phyloP scores from a whole-genome alignment of 1,140 invertebrate genomes.

The Tachypleus tridentatus region DNA sequence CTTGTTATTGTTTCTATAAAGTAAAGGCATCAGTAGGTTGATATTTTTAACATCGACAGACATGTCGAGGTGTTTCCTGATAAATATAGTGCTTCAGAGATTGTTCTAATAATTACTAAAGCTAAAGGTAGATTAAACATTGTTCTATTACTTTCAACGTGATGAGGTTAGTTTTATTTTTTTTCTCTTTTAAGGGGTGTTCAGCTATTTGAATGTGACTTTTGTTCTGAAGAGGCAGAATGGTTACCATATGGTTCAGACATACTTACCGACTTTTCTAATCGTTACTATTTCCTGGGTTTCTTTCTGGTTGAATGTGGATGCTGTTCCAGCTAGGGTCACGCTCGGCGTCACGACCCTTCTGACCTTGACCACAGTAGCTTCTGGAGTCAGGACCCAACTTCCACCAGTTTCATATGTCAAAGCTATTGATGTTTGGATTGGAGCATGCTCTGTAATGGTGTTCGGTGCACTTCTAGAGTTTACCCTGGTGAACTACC shows the following conservation, averaged over 20 bases:
- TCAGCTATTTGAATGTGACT: constrained; percentile 23
- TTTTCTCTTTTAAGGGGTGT: constrained; percentile 13
- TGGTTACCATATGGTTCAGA: constrained; percentile 79
- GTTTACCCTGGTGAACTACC: constrained; percentile 32
- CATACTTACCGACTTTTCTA: constrained; percentile 75
- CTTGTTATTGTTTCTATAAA: too few species aligned
- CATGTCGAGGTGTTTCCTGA: too few species aligned
- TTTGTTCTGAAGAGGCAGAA: constrained; percentile 23
- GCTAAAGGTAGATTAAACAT: too few species aligned
- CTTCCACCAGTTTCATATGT: constrained; percentile 31
- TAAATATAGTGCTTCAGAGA: too few species aligned
- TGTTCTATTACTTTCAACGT: too few species aligned
- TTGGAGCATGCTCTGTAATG: constrained; percentile 31
- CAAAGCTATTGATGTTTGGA: constrained; percentile 33
- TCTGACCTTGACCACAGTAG: constrained; percentile 29
- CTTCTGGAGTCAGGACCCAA: constrained; percentile 27
- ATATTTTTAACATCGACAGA: too few species aligned
- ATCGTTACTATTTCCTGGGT: constrained; percentile 81
- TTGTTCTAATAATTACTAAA: too few species aligned
- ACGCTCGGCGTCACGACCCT: constrained; percentile 32
- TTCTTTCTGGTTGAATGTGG: constrained; percentile 77
- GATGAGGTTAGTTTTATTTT: neutral
- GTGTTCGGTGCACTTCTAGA: constrained; percentile 33
- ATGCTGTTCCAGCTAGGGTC: constrained; percentile 58
- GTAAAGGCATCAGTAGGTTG: too few species aligned